Percentiles rank a stretch among this genome's conserved stretches.
Evolutionary conservation across 1,140 invertebrate genomes (phyloP).

Genomic region (Diachasma alloeum): DNA sequence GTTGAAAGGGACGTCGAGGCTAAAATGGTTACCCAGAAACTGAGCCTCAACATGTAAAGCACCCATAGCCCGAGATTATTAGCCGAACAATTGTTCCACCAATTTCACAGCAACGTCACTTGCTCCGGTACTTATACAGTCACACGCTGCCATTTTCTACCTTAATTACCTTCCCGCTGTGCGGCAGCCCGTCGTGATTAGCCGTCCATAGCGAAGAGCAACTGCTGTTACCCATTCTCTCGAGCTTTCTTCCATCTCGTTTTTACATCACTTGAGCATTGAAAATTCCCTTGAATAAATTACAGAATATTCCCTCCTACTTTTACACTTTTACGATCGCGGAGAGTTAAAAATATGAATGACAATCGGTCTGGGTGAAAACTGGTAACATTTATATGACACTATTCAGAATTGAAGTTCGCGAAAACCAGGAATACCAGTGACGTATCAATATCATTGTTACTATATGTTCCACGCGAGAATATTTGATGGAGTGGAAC

Average conservation of each 20-base stretch:
- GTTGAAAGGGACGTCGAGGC: neutral
- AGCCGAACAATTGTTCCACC: conserved; percentile 21
- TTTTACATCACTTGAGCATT: neutral
- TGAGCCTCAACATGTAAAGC: neutral
- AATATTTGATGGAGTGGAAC: too few species aligned
- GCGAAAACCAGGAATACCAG: too few species aligned
- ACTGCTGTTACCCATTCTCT: neutral
- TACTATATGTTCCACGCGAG: too few species aligned
- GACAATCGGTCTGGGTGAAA: too few species aligned
- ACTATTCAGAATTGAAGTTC: too few species aligned
- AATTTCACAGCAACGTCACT: conserved; percentile 10
- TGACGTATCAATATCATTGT: too few species aligned
- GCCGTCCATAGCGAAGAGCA: neutral
- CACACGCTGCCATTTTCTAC: conserved; percentile 6
- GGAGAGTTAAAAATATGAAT: too few species aligned
- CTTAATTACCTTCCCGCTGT: conserved; percentile 20
- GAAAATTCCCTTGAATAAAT: neutral
- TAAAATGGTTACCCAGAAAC: conserved; percentile 2
- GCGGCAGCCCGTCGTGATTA: conserved; percentile 21
- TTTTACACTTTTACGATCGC: neutral
- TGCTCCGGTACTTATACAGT: neutral
- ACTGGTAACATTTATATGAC: too few species aligned
- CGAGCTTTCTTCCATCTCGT: neutral
- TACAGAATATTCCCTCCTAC: neutral
- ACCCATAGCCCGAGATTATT: conserved; percentile 16